phyloP scores from a whole-genome alignment of 2,888 invertebrate species.

The Pseudococcus longispinus region DNA sequence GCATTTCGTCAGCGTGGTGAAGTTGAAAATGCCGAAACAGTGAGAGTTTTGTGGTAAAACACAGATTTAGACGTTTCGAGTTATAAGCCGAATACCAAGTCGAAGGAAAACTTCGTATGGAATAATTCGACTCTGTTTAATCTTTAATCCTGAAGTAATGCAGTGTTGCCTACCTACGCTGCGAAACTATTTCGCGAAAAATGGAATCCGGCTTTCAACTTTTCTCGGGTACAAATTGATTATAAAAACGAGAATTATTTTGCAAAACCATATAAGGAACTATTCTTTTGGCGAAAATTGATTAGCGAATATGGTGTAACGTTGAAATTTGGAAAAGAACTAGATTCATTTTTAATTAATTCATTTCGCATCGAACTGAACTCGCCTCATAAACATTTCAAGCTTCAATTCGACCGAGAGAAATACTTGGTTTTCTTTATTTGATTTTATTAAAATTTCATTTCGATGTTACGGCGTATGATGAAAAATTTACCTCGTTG shows the following conservation, averaged over 20 bases:
- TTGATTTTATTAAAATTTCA: conserved; percentile 42
- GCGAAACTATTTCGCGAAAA: neutral
- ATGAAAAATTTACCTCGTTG: conserved; percentile 37
- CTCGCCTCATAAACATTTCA: conserved; percentile 43
- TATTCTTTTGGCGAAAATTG: neutral
- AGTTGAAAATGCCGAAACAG: neutral
- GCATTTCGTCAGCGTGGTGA: neutral
- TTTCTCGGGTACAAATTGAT: neutral
- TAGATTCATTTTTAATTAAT: conserved; percentile 31
- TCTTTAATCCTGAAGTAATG: neutral
- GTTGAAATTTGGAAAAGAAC: conserved; percentile 2
- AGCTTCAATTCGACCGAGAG: conserved; percentile 36
- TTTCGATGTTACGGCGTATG: conserved; percentile 35
- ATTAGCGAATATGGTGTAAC: neutral
- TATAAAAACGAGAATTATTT: neutral
- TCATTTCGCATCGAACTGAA: conserved; percentile 27
- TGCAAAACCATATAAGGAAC: no score
- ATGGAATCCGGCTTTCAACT: neutral
- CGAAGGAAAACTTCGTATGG: neutral
- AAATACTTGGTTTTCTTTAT: conserved; percentile 36
- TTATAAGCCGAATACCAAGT: neutral
- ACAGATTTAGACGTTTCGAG: neutral
- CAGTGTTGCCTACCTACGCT: neutral
- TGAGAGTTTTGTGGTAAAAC: neutral
- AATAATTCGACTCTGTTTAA: neutral